Conservation (phyloP, 2,888 invertebrate species). For the Ophion obscuratus region DNA sequence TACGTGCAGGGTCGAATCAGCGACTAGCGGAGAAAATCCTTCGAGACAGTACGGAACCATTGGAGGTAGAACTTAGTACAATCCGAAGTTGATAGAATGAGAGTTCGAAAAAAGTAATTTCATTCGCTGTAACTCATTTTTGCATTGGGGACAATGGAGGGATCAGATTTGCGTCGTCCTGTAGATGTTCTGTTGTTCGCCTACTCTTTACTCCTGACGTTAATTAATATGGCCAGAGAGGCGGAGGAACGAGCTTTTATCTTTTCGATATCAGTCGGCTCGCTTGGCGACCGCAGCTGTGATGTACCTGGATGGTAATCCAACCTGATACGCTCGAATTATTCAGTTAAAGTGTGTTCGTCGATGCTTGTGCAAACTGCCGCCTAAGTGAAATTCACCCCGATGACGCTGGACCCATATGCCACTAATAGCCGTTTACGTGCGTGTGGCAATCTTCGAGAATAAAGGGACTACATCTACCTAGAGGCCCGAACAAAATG, state of each 20-base stretch:
- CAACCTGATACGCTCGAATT: constrained; percentile 50
- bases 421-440: neutral
- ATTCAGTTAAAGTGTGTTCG: constrained; percentile 31
- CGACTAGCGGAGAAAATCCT: neutral
- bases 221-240: constrained; percentile 48
- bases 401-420: neutral
- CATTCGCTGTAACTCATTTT: neutral
- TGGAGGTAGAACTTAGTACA: neutral
- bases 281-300: constrained; percentile 39
- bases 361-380: constrained; percentile 2
- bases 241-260: constrained; percentile 48
- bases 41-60: neutral
- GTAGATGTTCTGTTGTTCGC: constrained; percentile 13
- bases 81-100: neutral
- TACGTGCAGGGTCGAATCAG: neutral
- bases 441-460: neutral
- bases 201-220: constrained; percentile 18
- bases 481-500: too few species aligned
- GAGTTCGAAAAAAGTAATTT: neutral
- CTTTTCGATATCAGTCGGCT: constrained; percentile 50
- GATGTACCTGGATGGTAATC: constrained; percentile 45
- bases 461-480: too few species aligned
- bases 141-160: neutral
- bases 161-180: constrained; percentile 18
- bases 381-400: constrained; percentile 25